phyloP scores from a whole-genome alignment of 2,888 invertebrate species.

The Nycteola revayana region DNA sequence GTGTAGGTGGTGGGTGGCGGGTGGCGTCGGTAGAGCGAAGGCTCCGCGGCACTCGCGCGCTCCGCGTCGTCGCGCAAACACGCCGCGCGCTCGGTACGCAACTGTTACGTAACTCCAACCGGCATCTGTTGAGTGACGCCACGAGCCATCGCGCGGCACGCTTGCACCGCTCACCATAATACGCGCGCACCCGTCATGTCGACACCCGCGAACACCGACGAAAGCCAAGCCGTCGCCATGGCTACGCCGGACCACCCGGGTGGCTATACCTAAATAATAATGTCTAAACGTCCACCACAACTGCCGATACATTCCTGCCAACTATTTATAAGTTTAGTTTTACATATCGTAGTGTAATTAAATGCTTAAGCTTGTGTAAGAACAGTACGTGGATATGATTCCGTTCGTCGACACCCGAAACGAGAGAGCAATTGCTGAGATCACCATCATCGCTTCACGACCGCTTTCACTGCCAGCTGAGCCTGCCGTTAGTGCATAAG shows the following conservation, averaged over 20 bases:
- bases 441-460: conserved; percentile 56
- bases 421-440: conserved; percentile 48
- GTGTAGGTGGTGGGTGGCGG: conserved; percentile 21
- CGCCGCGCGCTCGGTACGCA: conserved; percentile 58
- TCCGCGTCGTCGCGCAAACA: conserved; percentile 54
- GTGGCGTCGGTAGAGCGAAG: conserved; percentile 37
- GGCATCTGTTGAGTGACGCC: conserved; percentile 73
- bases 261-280: conserved; percentile 53
- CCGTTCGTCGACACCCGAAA: conserved; percentile 24
- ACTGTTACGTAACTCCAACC: conserved; percentile 66
- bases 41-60: conserved; percentile 68
- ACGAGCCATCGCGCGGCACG: conserved; percentile 60
- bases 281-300: conserved; percentile 43
- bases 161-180: conserved; percentile 65
- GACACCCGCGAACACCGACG: conserved; percentile 42
- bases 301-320: conserved; percentile 58
- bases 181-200: conserved; percentile 61
- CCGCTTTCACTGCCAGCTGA: conserved; percentile 59
- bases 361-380: conserved; percentile 56
- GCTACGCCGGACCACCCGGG: conserved; percentile 47
- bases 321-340: conserved; percentile 47
- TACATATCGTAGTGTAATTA: conserved; percentile 47
- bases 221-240: conserved; percentile 45
- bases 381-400: conserved; percentile 44
- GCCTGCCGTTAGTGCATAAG: conserved; percentile 56